Percentiles rank a stretch among this genome's conserved stretches.
Evolutionary conservation across 2,888 invertebrate species (phyloP).

Genomic region (Ctena decussata): DNA sequence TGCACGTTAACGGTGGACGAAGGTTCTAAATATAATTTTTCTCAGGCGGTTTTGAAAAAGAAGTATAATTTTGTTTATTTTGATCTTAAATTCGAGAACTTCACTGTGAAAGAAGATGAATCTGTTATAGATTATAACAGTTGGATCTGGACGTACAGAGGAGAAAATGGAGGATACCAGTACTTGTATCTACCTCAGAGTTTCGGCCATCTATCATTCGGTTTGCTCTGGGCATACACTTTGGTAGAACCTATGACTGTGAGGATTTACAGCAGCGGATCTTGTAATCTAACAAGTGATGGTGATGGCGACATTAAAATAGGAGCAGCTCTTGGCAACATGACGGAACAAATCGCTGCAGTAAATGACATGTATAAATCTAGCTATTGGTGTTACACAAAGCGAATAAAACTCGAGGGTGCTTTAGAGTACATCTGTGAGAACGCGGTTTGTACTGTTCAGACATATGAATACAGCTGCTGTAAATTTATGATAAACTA

Average conservation of each 20-base stretch:
- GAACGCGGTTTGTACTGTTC: constrained; percentile 42
- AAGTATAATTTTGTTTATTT: constrained; percentile 47
- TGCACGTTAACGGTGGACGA: background rate
- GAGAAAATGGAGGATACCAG: constrained; percentile 37
- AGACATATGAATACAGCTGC: constrained; percentile 50
- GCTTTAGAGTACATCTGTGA: constrained; percentile 22
- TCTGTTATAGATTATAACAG: constrained; percentile 16
- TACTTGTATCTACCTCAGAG: constrained; percentile 44
- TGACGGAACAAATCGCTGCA: constrained; percentile 39
- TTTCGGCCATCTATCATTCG: constrained; percentile 49
- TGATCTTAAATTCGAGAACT: constrained; percentile 9
- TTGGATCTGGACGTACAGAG: constrained; percentile 58
- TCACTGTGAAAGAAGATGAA: constrained; percentile 11
- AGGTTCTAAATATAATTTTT: constrained; percentile 18
- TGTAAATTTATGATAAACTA: constrained; percentile 29
- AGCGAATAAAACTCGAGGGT: background rate
- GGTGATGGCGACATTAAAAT: constrained; percentile 25
- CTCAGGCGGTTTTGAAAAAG: constrained; percentile 4
- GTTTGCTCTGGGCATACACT: constrained; percentile 37
- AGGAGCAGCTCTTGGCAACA: constrained; percentile 37
- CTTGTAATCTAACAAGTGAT: constrained; percentile 22
- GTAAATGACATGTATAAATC: constrained; percentile 37
- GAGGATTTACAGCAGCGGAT: background rate
- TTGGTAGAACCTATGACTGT: background rate
- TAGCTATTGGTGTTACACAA: constrained; percentile 54